Evolutionary conservation across 2,888 invertebrate species (phyloP), one percentile per base, ranked within the genome.

Genomic region (Aleiodes leptofemur): DNA sequence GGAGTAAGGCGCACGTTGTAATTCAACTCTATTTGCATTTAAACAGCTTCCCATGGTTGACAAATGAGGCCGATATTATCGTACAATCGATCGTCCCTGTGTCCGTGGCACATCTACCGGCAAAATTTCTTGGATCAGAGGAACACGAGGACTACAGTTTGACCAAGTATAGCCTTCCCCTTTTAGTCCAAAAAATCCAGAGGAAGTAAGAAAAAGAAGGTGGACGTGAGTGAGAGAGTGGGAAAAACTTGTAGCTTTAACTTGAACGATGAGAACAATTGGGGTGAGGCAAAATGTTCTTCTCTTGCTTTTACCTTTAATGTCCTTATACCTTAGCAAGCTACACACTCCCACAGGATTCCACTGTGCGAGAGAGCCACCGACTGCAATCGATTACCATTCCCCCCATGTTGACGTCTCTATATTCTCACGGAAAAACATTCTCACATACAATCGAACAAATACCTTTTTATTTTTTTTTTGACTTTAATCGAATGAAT

Each of bases 41-140:
- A 87, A 87, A 83, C 81, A 84, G 82, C 78, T 82, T 76, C 80
- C 80, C 78, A 76, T 76, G 79, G 82, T 80, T 86, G 86, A 87
- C 86, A 87, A 87, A 87, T 87, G 87, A 87, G 86, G 75, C 80
- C 83, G 86, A 84, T 86, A 85, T 85, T 83, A 86, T 86, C 86
- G 83, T 82, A 86, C 86, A 87, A 87, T 87, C 84, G 86, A 85
- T 85, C 81, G 83, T 76, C 76, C 34, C 78, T 66, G 77, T 72
- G 69, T 38, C 68, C 68, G 29, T 29, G 29, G 68, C 29, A 29
- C 51, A 23, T 66, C n/a, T 29, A 68, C 51, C 50, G 50, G 51
- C 51, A 14, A 68, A 68, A 68, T 68, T 68, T 68, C 31, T 68
- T 31, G 50, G 51, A 68, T 51, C 68, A 68, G 31, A 64, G 11